These are phyloP conservation scores for Aricia agestis DNA, from an alignment of 1,140 invertebrate genomes.

Conservation along the genomic window DNA sequence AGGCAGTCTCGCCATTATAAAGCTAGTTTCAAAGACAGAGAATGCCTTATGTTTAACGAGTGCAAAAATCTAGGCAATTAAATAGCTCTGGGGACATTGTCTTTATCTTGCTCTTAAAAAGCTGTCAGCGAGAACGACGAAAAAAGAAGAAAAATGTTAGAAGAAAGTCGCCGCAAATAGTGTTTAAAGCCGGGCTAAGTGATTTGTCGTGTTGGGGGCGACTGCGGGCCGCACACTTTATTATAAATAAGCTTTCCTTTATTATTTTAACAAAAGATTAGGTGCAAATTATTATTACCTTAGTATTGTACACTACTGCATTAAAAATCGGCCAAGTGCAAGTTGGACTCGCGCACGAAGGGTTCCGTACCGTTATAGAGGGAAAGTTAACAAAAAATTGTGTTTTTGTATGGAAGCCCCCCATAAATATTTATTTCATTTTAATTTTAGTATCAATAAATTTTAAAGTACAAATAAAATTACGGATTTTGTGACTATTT, in stretches of 20 bases:
- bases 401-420: no score
- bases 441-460: no score
- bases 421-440: no score
- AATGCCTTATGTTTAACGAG: background rate
- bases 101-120: constrained; percentile 28
- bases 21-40: constrained; percentile 1
- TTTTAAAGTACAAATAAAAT: no score
- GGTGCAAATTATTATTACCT: background rate
- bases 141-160: constrained; percentile 27
- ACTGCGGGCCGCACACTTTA: constrained; percentile 45
- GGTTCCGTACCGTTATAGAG: no score
- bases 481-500: no score
- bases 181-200: constrained; percentile 43
- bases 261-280: constrained; percentile 1
- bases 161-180: constrained; percentile 26
- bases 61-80: constrained; percentile 3
- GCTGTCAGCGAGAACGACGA: constrained; percentile 26
- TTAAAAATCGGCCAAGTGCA: no score
- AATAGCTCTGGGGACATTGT: constrained; percentile 16
- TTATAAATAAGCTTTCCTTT: constrained; percentile 28
- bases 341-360: no score
- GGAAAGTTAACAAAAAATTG: no score
- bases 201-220: constrained; percentile 65
- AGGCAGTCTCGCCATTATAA: background rate
- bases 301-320: background rate